phyloP scores from a whole-genome alignment of 2,113 vertebrate genomes.

The Hemichromis elongatus region DNA sequence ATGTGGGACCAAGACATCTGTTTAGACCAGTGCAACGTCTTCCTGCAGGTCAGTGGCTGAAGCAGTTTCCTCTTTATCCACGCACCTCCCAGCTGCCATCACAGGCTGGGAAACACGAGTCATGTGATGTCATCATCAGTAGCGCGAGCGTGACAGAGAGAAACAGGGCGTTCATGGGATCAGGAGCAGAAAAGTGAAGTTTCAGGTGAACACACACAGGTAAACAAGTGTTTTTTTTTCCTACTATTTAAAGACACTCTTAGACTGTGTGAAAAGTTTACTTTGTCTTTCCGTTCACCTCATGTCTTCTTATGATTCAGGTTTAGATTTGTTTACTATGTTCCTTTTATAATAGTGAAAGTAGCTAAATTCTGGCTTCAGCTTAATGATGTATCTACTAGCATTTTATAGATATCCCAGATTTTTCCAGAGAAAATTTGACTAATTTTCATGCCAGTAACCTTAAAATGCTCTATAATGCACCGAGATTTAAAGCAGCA shows the following conservation, averaged over 20 bases:
- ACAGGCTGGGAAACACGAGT: conserved; percentile 44
- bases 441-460: background rate
- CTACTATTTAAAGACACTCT: background rate
- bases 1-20: background rate
- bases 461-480: background rate
- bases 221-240: background rate
- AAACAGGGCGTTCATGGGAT: conserved; percentile 9
- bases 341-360: background rate
- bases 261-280: background rate
- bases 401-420: background rate
- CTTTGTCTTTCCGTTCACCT: background rate
- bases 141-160: background rate
- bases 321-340: background rate
- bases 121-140: conserved; percentile 26
- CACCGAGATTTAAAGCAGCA: background rate
- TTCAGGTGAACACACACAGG: conserved; percentile 41
- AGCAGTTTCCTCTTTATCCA: conserved; percentile 24
- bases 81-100: conserved; percentile 29
- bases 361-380: background rate
- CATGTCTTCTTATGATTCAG: background rate
- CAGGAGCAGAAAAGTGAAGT: conserved; percentile 12
- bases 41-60: conserved; percentile 7
- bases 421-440: background rate
- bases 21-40: background rate
- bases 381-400: background rate